Conservation (phyloP, 2,888 invertebrate genomes). For the Athripsodes cinereus region DNA sequence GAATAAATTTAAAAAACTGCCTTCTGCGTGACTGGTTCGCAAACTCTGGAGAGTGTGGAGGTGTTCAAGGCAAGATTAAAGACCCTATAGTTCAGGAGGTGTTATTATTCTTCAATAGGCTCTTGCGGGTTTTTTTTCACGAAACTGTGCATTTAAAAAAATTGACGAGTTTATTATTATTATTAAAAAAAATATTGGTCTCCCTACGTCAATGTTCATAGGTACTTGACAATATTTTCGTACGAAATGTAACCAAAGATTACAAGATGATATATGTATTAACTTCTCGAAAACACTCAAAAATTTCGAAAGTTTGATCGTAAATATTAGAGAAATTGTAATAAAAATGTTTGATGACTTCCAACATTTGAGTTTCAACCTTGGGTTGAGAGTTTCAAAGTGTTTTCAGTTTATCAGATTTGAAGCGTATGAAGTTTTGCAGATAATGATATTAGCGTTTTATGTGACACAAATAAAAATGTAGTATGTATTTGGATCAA, state of each 20-base stretch:
- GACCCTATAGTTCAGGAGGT: too few species aligned
- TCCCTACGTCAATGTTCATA: too few species aligned
- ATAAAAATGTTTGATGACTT: slow-evolving; percentile 2
- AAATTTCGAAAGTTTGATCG: neutral
- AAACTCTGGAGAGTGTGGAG: too few species aligned
- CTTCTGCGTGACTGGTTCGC: too few species aligned
- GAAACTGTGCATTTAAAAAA: too few species aligned
- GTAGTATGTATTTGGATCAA: too few species aligned
- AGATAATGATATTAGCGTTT: neutral
- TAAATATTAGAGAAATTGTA: neutral
- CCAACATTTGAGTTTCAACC: neutral
- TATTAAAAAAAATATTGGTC: too few species aligned
- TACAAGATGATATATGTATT: neutral
- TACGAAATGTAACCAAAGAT: neutral
- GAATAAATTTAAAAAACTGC: too few species aligned
- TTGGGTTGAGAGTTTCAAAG: neutral
- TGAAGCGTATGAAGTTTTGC: neutral
- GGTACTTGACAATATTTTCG: neutral
- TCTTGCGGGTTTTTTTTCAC: too few species aligned
- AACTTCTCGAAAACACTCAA: neutral
- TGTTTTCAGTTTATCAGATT: slow-evolving; percentile 2
- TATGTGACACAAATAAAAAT: slow-evolving; percentile 1
- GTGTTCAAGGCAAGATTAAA: too few species aligned
- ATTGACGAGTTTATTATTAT: too few species aligned
- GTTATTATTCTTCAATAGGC: too few species aligned